Evolutionary conservation across 2,888 invertebrate species (phyloP).

Genomic region (Cinara cedri): DNA sequence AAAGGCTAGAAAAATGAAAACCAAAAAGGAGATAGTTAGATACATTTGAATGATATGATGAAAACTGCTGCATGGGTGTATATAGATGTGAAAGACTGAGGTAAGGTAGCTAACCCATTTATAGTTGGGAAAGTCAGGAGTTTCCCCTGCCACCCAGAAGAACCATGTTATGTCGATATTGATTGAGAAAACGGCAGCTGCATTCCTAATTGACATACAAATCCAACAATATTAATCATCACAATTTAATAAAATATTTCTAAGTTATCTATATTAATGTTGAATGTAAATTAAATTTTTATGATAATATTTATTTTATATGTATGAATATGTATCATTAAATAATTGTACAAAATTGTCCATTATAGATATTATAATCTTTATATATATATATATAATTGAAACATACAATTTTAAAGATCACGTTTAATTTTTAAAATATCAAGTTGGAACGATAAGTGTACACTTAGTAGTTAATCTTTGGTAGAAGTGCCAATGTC

Average conservation of each 20-base stretch:
- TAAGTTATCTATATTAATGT: constrained; percentile 9
- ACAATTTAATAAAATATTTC: constrained; percentile 11
- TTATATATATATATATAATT: background rate
- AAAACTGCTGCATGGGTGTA: too few species aligned
- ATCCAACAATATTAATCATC: background rate
- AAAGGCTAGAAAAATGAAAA: too few species aligned
- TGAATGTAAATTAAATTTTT: background rate
- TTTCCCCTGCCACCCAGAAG: too few species aligned
- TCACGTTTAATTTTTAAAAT: constrained; percentile 16
- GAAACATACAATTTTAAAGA: background rate
- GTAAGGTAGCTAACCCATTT: too few species aligned
- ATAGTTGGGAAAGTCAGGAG: too few species aligned
- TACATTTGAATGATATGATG: too few species aligned
- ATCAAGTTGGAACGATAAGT: background rate
- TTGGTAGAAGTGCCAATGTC: constrained; percentile 38
- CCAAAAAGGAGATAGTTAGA: too few species aligned
- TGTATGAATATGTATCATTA: background rate
- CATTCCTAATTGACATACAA: constrained; percentile 5
- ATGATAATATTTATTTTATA: constrained; percentile 27
- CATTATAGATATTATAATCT: background rate
- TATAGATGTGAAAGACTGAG: too few species aligned
- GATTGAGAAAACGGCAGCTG: background rate
- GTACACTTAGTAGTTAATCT: constrained; percentile 45
- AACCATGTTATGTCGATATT: too few species aligned
- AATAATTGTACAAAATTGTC: background rate